These are phyloP conservation scores for Drosophila tripunctata DNA, from an alignment of 2,888 invertebrate genomes.

Conservation along the genomic window DNA sequence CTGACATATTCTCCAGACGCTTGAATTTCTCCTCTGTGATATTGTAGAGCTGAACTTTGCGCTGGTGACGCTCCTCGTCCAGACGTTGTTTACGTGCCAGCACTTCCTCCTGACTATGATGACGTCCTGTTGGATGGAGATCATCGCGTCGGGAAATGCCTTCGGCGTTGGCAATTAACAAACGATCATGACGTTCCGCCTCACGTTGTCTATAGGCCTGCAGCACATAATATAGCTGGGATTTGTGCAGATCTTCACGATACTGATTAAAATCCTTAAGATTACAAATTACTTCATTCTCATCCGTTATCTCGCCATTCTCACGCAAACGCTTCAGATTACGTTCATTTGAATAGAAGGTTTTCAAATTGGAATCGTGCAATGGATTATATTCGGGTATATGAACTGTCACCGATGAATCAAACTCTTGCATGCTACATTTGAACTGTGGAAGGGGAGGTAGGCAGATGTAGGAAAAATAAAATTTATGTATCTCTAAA, in stretches of 20 bases:
- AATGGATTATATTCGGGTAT: constrained; percentile 86
- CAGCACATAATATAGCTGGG: constrained; percentile 86
- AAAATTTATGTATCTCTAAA: no score
- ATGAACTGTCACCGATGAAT: constrained; percentile 70
- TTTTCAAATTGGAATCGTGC: constrained; percentile 86
- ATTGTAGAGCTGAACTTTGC: constrained; percentile 57
- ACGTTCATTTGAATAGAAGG: constrained; percentile 85
- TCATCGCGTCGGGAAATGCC: constrained; percentile 76
- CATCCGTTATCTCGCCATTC: constrained; percentile 86
- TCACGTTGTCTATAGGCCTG: constrained; percentile 74
- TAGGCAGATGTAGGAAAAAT: not conserved
- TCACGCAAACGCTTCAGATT: constrained; percentile 84
- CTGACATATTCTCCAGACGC: constrained; percentile 58
- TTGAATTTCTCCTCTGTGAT: constrained; percentile 62
- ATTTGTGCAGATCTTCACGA: constrained; percentile 86
- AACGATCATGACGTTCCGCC: constrained; percentile 76
- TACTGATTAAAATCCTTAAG: constrained; percentile 88
- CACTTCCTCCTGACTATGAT: constrained; percentile 67
- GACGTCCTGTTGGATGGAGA: constrained; percentile 54
- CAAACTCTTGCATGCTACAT: constrained; percentile 76
- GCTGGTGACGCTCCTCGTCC: constrained; percentile 54
- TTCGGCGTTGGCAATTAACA: constrained; percentile 81
- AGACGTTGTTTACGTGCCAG: constrained; percentile 63
- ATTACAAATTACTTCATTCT: constrained; percentile 87
- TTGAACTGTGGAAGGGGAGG: constrained; percentile 62